Percentiles rank a stretch among this genome's conserved stretches.
Evolutionary conservation across 2,888 invertebrate species (phyloP).

Genomic region (Megamerina dolium): DNA sequence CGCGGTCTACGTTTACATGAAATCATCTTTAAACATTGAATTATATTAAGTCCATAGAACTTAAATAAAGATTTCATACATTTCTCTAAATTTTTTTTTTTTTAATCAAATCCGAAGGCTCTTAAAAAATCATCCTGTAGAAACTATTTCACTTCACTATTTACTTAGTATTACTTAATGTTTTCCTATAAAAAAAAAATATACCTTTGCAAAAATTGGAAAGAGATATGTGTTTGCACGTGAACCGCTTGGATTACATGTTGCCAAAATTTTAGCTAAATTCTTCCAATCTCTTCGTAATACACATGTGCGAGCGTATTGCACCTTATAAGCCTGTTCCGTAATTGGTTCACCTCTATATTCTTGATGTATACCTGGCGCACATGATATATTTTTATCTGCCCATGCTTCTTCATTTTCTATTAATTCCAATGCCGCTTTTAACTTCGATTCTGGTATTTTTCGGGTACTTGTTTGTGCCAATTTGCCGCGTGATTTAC

Average conservation of each 20-base stretch:
- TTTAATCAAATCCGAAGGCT: no score
- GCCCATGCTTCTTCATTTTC: conserved; percentile 26
- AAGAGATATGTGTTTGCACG: conserved; percentile 14
- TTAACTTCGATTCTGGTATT: background rate
- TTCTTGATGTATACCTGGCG: conserved; percentile 15
- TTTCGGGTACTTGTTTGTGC: conserved; percentile 3
- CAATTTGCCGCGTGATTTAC: background rate
- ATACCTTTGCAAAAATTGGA: conserved; percentile 28
- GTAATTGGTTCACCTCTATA: background rate
- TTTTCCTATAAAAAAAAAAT: no score
- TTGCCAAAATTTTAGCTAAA: conserved; percentile 25
- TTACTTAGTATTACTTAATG: no score
- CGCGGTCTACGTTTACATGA: no score
- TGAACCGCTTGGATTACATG: conserved; percentile 7
- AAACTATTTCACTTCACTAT: no score
- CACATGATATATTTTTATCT: conserved; percentile 27
- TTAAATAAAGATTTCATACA: no score
- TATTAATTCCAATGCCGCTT: conserved; percentile 7
- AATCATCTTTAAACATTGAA: no score
- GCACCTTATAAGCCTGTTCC: conserved; percentile 21
- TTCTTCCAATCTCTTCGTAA: conserved; percentile 27
- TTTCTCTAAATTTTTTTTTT: no score
- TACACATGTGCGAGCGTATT: conserved; percentile 26
- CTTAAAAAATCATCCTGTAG: no score
- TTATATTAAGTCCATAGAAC: no score